Conservation (phyloP, 2,797 vertebrate species). For the Natrix natrix region DNA sequence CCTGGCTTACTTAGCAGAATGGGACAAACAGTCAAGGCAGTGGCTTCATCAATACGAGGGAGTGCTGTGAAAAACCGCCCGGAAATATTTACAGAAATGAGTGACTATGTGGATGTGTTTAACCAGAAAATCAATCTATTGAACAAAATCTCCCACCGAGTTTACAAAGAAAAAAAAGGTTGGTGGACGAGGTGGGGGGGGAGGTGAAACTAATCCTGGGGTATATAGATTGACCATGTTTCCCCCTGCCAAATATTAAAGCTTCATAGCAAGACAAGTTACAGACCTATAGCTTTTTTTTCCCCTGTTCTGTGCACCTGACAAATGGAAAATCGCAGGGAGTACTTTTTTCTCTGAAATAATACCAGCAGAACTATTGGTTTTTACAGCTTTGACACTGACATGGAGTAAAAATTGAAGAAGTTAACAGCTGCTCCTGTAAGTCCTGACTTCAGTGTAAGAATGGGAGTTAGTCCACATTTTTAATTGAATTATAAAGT, state of each 20-base stretch:
- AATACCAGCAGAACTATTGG: background rate
- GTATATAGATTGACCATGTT: background rate
- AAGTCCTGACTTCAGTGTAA: background rate
- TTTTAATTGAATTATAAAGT: too few relatives aligned
- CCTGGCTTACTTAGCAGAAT: constrained; percentile 87
- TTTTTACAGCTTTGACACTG: background rate
- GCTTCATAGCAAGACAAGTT: background rate
- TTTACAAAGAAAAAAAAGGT: constrained; percentile 92
- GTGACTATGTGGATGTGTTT: constrained; percentile 85
- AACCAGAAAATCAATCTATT: constrained; percentile 85
- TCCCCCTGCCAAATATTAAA: background rate
- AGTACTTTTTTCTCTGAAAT: background rate
- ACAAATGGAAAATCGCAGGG: background rate
- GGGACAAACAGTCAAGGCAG: constrained; percentile 87
- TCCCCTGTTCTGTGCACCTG: background rate
- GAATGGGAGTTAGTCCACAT: background rate
- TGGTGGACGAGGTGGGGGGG: constrained; percentile 38
- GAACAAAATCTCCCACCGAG: constrained; percentile 91
- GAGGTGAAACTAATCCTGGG: background rate
- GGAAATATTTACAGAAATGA: constrained; percentile 83
- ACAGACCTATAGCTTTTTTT: background rate
- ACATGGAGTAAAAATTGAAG: background rate
- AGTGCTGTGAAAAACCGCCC: constrained; percentile 78
- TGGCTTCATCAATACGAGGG: constrained; percentile 85
- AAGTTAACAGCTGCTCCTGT: background rate